These are phyloP conservation scores for Bombus consobrinus DNA, from an alignment of 1,140 invertebrate genomes.

Conservation along the genomic window DNA sequence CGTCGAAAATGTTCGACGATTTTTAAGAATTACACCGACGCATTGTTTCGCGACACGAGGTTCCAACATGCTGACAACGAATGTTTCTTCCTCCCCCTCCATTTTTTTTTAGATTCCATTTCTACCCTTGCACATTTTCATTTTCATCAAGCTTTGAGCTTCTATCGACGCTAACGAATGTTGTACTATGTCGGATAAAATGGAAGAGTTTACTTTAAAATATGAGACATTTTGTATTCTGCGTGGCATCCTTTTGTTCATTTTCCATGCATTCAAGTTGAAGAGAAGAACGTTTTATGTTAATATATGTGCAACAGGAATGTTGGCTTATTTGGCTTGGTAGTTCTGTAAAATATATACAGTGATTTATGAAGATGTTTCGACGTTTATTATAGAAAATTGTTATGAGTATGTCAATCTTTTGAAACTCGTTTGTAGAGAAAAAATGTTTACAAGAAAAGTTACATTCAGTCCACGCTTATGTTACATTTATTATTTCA, in stretches of 20 bases:
- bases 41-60: not conserved
- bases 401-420: no score
- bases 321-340: no score
- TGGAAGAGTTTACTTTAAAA: not conserved
- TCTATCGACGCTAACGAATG: not conserved
- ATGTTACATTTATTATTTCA: not conserved
- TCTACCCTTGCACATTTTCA: not conserved
- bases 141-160: not conserved
- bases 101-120: not conserved
- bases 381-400: no score
- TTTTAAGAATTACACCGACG: conserved; percentile 16
- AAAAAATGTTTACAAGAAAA: no score
- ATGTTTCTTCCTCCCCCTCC: not conserved
- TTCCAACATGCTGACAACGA: not conserved
- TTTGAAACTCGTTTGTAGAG: no score
- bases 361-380: no score
- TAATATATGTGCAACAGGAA: no score
- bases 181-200: not conserved
- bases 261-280: not conserved
- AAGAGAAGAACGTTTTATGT: not conserved
- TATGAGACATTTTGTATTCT: not conserved
- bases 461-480: not conserved
- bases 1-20: conserved; percentile 1
- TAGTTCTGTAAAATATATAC: no score
- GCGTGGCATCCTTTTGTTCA: not conserved